Evolutionary conservation across 2,888 invertebrate species (phyloP), one percentile per base, ranked within the genome.

Genomic region (Sisyra nigra): DNA sequence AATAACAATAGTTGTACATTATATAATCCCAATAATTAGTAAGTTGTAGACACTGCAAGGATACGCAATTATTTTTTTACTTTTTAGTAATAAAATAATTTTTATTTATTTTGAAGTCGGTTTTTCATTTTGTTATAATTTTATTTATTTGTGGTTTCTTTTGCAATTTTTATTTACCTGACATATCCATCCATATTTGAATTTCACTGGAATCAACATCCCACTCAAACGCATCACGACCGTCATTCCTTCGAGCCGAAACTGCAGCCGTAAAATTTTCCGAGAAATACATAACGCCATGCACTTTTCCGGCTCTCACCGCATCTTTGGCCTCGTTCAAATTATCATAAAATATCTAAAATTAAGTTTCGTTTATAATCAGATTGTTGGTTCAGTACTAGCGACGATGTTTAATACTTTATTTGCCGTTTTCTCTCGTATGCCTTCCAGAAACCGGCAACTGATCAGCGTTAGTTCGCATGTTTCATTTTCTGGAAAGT

Each of bases 221-320:
- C 14, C 69, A 68, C 13, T 66, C 59, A 8, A 71, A 68, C 0
- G 71, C 68, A 42, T 68, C 67, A 14, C 70, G 65, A 0, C 76
- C 76, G 39, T 76, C 67, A 2, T 74, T 66, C 1, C 79, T 54
- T 7, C 81, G 61, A 15, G 60, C 58, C 41, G 68, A 64, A 36
- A 80, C 63, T 0, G 77, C 74, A 6, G 60, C 55, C 1, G 87
- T 80, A 56, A 87, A 91, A 61, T 88, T 88, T 13, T 59, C 57
- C 0, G 73, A 63, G 54, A 91, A 78, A 48, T 74, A 66, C 13
- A 91, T 57, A 0, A 78, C 75, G 0, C 79, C 83, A 50, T 74
- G 67, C 1, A 71, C 65, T 37, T 70, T 55, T 0, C 76, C 76
- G 8, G 61, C 56, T 41, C 59, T 62, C 1, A 78, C 71, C 18